Conservation (phyloP, 37 sponge, comb jelly and placozoan genomes). For the Ephydatia muelleri region DNA sequence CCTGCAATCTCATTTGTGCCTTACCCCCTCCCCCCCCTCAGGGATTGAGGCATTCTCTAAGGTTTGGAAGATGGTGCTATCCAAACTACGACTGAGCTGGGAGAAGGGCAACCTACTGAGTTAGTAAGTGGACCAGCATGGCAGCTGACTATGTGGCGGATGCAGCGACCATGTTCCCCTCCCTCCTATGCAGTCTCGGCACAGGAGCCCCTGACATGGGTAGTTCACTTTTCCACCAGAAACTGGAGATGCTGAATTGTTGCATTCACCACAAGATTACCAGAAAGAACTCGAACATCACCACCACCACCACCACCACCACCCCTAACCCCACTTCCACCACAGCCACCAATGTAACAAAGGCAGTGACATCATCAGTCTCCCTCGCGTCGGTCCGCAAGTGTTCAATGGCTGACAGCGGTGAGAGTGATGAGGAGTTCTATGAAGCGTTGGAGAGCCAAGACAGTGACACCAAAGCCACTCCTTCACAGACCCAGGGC, state of each 20-base stretch:
- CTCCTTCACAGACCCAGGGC: neutral
- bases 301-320: neutral
- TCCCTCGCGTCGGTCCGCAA: neutral
- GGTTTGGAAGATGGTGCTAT: conserved; percentile 83
- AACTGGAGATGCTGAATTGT: conserved; percentile 95
- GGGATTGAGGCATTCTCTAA: conserved; percentile 71
- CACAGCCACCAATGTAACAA: neutral
- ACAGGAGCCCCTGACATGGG: conserved; percentile 70
- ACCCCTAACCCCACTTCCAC: neutral
- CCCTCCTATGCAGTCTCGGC: neutral
- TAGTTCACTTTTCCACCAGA: conserved; percentile 85
- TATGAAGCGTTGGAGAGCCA: conserved; percentile 71
- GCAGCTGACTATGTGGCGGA: no score
- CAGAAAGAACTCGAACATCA: neutral
- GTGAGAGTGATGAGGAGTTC: conserved; percentile 74
- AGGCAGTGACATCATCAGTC: neutral
- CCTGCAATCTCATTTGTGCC: neutral
- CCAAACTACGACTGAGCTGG: conserved; percentile 85
- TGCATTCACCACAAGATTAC: conserved; percentile 75
- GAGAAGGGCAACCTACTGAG: conserved; percentile 68
- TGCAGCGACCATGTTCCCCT: neutral
- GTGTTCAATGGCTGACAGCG: neutral
- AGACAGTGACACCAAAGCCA: neutral
- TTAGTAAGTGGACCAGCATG: conserved; percentile 35
- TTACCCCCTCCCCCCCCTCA: conserved; percentile 11